phyloP scores from a whole-genome alignment of 2,888 invertebrate genomes.

The Furcula furcula region DNA sequence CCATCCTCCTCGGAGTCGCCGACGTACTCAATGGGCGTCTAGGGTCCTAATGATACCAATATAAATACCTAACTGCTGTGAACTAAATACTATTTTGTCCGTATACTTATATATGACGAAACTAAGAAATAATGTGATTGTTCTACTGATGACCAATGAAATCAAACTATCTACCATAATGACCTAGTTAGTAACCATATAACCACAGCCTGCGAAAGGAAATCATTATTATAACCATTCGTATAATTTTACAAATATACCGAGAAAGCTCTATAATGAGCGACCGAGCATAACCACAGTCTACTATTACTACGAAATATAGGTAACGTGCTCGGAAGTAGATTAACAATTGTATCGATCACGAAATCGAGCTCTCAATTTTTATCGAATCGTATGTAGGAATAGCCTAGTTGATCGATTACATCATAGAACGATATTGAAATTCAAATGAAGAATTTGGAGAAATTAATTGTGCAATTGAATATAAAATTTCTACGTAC shows the following conservation, averaged over 20 bases:
- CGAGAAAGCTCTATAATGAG: neutral
- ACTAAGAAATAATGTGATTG: no score
- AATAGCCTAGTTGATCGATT: neutral
- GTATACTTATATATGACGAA: no score
- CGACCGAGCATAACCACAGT: neutral
- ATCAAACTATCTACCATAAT: no score
- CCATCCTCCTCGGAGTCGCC: no score
- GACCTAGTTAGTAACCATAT: no score
- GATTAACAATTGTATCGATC: constrained; percentile 4
- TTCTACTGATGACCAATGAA: no score
- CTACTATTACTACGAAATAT: constrained; percentile 3
- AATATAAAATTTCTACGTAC: no score
- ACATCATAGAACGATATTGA: neutral
- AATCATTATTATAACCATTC: neutral
- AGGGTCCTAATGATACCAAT: no score
- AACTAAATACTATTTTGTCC: no score
- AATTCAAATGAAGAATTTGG: neutral
- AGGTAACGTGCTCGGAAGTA: constrained; percentile 8
- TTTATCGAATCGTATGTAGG: constrained; percentile 1
- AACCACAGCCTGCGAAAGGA: neutral
- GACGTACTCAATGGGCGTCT: no score
- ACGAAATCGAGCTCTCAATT: constrained; percentile 1
- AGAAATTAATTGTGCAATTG: neutral
- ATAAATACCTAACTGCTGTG: no score
- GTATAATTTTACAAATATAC: neutral